These are phyloP conservation scores for Acestrorhynchus altus DNA, from an alignment of 2,797 vertebrate species.

Conservation along the genomic window DNA sequence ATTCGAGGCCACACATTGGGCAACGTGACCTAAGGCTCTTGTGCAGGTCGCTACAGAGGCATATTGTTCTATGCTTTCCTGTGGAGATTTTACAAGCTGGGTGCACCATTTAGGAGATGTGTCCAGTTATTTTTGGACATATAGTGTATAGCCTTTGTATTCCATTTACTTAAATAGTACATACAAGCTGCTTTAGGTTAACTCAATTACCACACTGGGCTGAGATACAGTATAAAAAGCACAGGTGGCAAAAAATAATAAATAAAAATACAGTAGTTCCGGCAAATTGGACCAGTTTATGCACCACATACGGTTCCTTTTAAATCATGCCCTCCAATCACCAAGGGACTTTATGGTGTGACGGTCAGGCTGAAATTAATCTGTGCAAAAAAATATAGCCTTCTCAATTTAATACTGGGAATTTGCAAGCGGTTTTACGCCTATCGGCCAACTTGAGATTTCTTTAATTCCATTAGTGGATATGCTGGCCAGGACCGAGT, in stretches of 20 bases:
- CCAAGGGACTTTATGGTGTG: slow-evolving; percentile 30
- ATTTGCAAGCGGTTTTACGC: slow-evolving; percentile 60
- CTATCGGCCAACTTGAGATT: slow-evolving; percentile 58
- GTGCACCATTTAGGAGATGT: too few species aligned
- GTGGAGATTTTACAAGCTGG: too few species aligned
- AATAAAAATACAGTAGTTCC: background rate
- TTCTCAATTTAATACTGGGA: slow-evolving; percentile 60
- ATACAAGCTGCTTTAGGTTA: background rate
- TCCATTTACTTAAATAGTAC: too few species aligned
- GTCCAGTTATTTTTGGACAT: too few species aligned
- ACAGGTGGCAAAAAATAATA: background rate
- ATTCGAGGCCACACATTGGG: too few species aligned
- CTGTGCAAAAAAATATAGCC: slow-evolving; percentile 50
- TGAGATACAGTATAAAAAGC: slow-evolving; percentile 12
- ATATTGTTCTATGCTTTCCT: too few species aligned
- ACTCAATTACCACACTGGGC: background rate
- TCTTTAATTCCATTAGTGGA: slow-evolving; percentile 68
- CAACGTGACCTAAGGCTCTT: too few species aligned
- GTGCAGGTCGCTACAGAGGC: too few species aligned
- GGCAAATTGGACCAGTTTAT: slow-evolving; percentile 37
- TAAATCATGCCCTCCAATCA: slow-evolving; percentile 35
- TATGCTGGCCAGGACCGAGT: slow-evolving; percentile 41
- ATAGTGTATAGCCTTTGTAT: too few species aligned
- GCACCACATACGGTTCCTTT: slow-evolving; percentile 28
- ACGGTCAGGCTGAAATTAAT: slow-evolving; percentile 61